A percentile compares a stretch with the other conserved stretches of the same genome.
Evolutionary conservation across 2,113 vertebrate genomes (phyloP).

Genomic region (Erinaceus europaeus): DNA sequence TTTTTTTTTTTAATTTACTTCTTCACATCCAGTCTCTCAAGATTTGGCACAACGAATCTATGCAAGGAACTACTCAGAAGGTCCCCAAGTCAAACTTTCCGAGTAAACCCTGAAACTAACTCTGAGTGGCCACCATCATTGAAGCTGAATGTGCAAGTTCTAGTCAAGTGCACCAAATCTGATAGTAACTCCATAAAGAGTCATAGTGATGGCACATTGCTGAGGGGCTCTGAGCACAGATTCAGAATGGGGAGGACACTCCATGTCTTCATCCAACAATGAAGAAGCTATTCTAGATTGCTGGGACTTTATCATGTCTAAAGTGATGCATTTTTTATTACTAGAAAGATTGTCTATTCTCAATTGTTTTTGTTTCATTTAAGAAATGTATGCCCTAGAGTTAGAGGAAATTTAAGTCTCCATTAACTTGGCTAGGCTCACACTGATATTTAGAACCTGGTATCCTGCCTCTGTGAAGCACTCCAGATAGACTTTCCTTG

Average conservation of each 20-base stretch:
- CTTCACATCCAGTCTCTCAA: neutral
- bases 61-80: neutral
- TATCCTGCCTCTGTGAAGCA: neutral
- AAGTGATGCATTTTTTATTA: neutral
- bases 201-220: too few species aligned
- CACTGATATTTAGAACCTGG: neutral
- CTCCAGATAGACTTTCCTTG: neutral
- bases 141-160: neutral
- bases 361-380: too few species aligned
- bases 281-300: neutral
- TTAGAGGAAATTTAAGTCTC: neutral
- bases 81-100: neutral
- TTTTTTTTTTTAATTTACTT: neutral
- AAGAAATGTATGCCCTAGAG: too few species aligned
- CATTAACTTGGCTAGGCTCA: neutral
- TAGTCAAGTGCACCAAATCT: neutral
- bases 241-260: too few species aligned
- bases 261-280: neutral
- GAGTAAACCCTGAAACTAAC: neutral
- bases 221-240: neutral
- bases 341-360: too few species aligned
- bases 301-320: neutral
- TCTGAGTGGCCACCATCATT: neutral
- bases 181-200: neutral
- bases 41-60: neutral